Percentiles rank a stretch among this genome's conserved stretches.
Conservation (phyloP, 2,797 vertebrate species). For the Simalia tracyae region DNA sequence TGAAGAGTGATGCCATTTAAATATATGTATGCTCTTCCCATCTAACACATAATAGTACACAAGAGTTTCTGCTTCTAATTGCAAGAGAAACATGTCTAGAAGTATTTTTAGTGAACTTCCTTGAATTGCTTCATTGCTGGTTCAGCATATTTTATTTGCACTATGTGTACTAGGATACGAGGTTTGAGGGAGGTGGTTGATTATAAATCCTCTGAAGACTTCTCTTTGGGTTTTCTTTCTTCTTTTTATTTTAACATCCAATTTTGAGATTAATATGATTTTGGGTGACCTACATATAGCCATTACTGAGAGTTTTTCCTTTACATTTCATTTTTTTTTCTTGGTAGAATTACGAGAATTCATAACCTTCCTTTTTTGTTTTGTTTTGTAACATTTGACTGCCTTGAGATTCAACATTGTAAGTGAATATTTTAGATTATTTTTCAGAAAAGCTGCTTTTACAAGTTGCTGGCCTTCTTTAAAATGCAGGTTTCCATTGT, state of each 20-base stretch:
- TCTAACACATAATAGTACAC: no score
- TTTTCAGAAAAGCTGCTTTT: slow-evolving; percentile 26
- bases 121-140: background rate
- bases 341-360: slow-evolving; percentile 43
- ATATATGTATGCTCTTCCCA: background rate
- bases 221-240: background rate
- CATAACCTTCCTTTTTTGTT: slow-evolving; percentile 20
- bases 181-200: slow-evolving; percentile 13
- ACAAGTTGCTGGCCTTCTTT: background rate
- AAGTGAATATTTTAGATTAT: slow-evolving; percentile 47
- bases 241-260: background rate
- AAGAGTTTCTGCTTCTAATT: background rate
- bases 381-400: slow-evolving; percentile 27
- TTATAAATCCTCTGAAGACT: slow-evolving; percentile 47
- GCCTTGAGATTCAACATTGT: slow-evolving; percentile 54
- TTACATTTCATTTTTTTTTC: background rate
- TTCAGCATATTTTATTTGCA: background rate
- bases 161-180: slow-evolving; percentile 47
- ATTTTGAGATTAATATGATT: slow-evolving; percentile 37
- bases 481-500: background rate
- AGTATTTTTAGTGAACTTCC: background rate
- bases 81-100: background rate
- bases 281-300: slow-evolving; percentile 32
- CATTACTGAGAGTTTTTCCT: slow-evolving; percentile 1
- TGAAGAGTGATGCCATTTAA: background rate